Conservation (phyloP, 2,113 vertebrate genomes). For the Polypterus senegalus region DNA sequence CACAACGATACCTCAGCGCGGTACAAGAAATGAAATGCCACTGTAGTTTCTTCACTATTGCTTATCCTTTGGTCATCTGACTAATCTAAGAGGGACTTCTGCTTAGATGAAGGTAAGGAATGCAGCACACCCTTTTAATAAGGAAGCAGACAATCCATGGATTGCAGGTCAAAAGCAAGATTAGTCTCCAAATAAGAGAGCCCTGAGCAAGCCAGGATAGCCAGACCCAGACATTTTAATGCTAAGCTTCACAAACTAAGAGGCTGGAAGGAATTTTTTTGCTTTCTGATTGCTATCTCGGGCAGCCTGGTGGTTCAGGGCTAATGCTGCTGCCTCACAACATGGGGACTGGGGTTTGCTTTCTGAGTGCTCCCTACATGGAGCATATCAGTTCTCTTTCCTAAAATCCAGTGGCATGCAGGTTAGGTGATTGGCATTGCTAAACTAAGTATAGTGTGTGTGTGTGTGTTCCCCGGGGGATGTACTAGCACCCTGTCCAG, state of each 20-base stretch:
- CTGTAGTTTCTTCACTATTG: background rate
- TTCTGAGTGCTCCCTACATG: no score
- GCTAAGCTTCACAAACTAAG: constrained; percentile 15
- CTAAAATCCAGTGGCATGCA: no score
- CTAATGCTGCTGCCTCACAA: no score
- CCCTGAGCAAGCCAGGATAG: background rate
- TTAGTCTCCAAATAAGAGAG: constrained; percentile 8
- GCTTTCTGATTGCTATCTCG: constrained; percentile 24
- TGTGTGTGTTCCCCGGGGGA: no score
- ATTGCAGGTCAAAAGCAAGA: constrained; percentile 12
- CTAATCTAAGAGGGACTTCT: constrained; percentile 4
- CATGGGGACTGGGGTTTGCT: no score
- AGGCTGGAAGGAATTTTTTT: constrained; percentile 19
- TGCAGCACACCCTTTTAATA: background rate
- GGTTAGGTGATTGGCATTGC: no score
- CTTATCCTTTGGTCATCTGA: background rate
- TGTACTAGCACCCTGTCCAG: no score
- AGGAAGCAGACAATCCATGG: background rate
- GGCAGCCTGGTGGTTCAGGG: no score
- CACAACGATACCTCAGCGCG: no score
- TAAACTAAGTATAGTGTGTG: no score
- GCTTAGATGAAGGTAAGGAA: background rate
- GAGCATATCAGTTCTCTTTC: no score
- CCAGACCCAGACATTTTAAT: constrained; percentile 11
- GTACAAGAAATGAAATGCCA: no score